Conservation (phyloP, 1,140 invertebrate species). For the Hylaeus anthracinus region DNA sequence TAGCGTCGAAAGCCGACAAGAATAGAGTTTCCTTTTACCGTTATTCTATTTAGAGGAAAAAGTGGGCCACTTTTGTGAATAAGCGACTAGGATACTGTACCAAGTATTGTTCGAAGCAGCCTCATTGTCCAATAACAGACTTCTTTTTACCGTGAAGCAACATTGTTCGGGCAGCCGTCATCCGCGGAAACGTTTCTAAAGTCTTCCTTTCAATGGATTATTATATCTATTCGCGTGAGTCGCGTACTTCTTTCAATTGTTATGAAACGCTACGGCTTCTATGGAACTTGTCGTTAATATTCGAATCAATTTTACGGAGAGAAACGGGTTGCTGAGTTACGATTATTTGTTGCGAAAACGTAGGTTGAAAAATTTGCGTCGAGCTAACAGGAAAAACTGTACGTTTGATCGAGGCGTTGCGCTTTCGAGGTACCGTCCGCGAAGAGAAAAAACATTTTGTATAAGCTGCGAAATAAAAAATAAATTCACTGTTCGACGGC, state of each 20-base stretch:
- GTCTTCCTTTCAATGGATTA: constrained; percentile 9
- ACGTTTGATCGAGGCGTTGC: background rate
- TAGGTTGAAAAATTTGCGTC: no score
- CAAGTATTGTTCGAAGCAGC: constrained; percentile 1
- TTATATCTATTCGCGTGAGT: background rate
- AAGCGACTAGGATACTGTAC: background rate
- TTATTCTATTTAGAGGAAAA: background rate
- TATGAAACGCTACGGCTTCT: background rate
- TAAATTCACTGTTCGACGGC: background rate
- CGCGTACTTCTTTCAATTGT: background rate
- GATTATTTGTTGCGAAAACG: no score
- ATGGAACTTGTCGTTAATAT: constrained; percentile 3
- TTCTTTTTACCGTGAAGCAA: background rate
- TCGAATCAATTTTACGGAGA: no score
- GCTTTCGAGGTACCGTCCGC: background rate
- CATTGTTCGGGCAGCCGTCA: background rate
- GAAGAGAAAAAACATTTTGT: background rate
- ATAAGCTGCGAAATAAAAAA: background rate
- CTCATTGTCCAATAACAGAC: constrained; percentile 1
- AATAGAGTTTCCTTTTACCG: background rate
- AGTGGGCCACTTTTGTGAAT: constrained; percentile 11
- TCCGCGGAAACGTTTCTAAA: constrained; percentile 9
- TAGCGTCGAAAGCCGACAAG: background rate
- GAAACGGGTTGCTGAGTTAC: background rate
- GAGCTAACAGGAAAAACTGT: background rate